Evolutionary conservation across 2,888 invertebrate genomes (phyloP), one percentile per base, ranked within the genome.

Genomic region (Ypsolopha scabrella): DNA sequence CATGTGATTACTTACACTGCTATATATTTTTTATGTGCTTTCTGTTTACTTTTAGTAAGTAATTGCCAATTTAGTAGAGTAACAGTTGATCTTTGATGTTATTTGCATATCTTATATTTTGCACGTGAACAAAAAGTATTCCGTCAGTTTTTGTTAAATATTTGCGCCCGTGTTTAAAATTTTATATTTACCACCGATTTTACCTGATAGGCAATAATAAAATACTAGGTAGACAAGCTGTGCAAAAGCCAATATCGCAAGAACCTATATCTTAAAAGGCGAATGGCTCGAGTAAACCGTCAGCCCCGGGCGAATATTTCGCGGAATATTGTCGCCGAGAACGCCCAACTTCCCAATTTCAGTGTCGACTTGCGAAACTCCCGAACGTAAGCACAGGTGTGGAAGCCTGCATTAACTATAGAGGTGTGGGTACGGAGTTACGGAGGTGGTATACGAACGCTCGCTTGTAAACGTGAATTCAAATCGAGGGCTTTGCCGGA

Each of bases 321-420:
- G 63, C 68, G 73, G 72, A 79, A 80, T 80, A 80, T 78, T 80
- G 76, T 80, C 82, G 72, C 72, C 63, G 71, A 77, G 80, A 75
- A 79, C 82, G 72, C 71, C 63, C 70, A 79, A 80, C 65, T 81
- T 82, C 68, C 74, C 69, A 75, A 82, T 76, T 80, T 79, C 65
- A 62, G 82, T 77, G 85, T 75, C 80, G 83, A 83, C 75, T 83
- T 83, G 83, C 75, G 75, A 80, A 85, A 82, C 75, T 85, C 76
- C 65, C 6, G 35, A 7, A 36, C 47, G 41, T 14, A 9, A 10
- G 34, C 71, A 75, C 72, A 77, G 75, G 76, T 78, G 72, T 64
- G 65, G 50, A 41, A 13, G 50, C 34, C 50, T 24, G 46, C 49
- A 50, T 44, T 37, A 50, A 35, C 41, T 35, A 24, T 11, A 11